Base-by-base conservation (phyloP, 2,888 invertebrate species). In the Lepidonotus clava region DNA sequence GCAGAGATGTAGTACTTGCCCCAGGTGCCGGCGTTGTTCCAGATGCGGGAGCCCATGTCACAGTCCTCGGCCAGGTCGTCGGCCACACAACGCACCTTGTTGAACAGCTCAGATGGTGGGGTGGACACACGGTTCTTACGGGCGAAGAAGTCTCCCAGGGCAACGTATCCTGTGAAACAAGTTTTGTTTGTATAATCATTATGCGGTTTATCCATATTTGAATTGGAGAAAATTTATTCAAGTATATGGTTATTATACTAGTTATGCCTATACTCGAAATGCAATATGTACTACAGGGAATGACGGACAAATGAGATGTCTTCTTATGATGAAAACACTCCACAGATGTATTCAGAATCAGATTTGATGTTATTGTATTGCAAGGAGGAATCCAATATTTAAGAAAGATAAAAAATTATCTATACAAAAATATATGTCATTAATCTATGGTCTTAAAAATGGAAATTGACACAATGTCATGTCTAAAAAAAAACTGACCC, bases 1-100 rank as follows among this genome's bases (percentile, higher is more conserved):
- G 46, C 24, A 5, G 83, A 83, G 83, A 83, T 51, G 83, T 83
- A 41, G 46, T 6, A 51, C 46, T 76, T 76, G 76, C 76, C 76
- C 6, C 32, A 34, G 36, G 76, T 76, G 11, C 76, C 76, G 38
- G 76, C 36, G 28, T 76, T 76, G 76, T 40, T 21, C 76, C 76
- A 76, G 76, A 76, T 76, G 36, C 38, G 34, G 76, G 4, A 36
- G 21, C 76, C 76, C n/a, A 83, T 18, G 32, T 32, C 32, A 21
- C 83, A 83, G 51, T 41, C n/a, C 41, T 46, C 83, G 46, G 34
- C 14, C 18, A 83, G 83, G n/a, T 51, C 32, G 14, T 32, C 11
- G 32, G 32, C 40, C 2, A 83, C 83, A 83, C 83, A 83, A 34
- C 76, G 76, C 6, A 51, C 41, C 8, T 34, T 21, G 51, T 46